These are phyloP conservation scores for Idaea aversata DNA, from an alignment of 2,888 invertebrate species.

Conservation along the genomic window DNA sequence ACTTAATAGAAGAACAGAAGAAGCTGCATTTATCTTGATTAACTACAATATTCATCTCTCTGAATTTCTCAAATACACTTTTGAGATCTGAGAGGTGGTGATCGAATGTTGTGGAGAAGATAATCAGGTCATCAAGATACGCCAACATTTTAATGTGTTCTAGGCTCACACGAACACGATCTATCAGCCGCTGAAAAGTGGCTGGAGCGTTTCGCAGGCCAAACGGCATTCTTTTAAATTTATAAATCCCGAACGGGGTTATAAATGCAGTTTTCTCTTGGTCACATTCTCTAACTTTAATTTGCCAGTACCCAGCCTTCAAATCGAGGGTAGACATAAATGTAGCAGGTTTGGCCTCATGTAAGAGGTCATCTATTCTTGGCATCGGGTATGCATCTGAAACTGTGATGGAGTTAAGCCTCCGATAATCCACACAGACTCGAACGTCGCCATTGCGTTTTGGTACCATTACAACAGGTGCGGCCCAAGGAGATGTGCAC, in stretches of 20 bases:
- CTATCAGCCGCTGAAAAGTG: slow-evolving; percentile 40
- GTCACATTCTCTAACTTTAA: slow-evolving; percentile 29
- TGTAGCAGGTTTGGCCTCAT: slow-evolving; percentile 33
- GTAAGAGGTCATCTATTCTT: slow-evolving; percentile 45
- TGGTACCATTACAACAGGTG: slow-evolving; percentile 31
- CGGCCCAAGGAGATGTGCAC: slow-evolving; percentile 33
- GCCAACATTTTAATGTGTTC: slow-evolving; percentile 23
- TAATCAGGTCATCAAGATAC: slow-evolving; percentile 38
- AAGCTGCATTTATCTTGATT: slow-evolving; percentile 18
- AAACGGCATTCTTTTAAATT: slow-evolving; percentile 38
- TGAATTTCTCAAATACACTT: not conserved
- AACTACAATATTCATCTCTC: not conserved
- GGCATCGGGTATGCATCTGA: slow-evolving; percentile 40
- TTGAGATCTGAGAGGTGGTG: slow-evolving; percentile 28
- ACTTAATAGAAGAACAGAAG: not conserved
- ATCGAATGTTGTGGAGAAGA: slow-evolving; percentile 28
- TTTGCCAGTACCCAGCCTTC: slow-evolving; percentile 34
- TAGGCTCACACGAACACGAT: slow-evolving; percentile 30
- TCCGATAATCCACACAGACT: slow-evolving; percentile 37
- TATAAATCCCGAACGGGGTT: too few species aligned
- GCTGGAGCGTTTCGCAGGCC: slow-evolving; percentile 30
- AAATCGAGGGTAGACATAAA: slow-evolving; percentile 37
- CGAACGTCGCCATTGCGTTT: slow-evolving; percentile 11
- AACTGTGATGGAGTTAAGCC: slow-evolving; percentile 35
- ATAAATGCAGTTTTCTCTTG: slow-evolving; percentile 41